Evolutionary conservation across 2,113 vertebrate species (phyloP).

Genomic region (Caloenas nicobarica): DNA sequence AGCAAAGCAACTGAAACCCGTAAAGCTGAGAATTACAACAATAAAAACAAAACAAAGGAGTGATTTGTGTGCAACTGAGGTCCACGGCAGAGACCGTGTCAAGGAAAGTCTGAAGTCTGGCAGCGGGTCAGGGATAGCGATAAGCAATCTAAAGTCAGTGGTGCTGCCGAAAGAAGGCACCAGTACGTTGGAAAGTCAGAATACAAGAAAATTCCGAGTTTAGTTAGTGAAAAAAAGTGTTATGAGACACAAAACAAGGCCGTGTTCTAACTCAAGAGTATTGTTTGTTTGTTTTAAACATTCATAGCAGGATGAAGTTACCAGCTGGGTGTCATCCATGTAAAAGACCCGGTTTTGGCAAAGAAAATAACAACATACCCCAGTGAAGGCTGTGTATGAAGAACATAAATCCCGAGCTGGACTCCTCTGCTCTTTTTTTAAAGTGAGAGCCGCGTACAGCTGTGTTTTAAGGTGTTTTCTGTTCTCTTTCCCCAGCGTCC

Average conservation of each 20-base stretch:
- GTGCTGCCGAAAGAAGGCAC: neutral
- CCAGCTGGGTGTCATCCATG: neutral
- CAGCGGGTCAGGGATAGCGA: neutral
- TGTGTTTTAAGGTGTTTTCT: neutral
- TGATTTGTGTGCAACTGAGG: neutral
- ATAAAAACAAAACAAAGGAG: neutral
- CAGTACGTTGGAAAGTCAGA: neutral
- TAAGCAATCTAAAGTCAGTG: neutral
- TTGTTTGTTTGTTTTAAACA: neutral
- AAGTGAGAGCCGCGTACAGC: neutral
- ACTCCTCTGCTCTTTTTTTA: neutral
- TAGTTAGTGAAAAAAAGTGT: neutral
- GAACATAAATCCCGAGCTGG: neutral
- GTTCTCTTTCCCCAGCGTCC: constrained; percentile 76
- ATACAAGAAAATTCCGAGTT: neutral
- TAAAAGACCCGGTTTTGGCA: neutral
- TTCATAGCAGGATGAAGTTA: neutral
- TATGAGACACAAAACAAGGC: neutral
- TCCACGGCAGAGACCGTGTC: neutral
- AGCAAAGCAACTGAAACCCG: neutral
- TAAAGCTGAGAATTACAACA: neutral
- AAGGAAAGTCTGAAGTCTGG: neutral
- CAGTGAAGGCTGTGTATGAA: neutral
- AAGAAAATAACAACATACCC: neutral
- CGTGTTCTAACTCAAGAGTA: neutral